Evolutionary conservation across 2,888 invertebrate species (phyloP).

Genomic region (Nemapogon koenigi): DNA sequence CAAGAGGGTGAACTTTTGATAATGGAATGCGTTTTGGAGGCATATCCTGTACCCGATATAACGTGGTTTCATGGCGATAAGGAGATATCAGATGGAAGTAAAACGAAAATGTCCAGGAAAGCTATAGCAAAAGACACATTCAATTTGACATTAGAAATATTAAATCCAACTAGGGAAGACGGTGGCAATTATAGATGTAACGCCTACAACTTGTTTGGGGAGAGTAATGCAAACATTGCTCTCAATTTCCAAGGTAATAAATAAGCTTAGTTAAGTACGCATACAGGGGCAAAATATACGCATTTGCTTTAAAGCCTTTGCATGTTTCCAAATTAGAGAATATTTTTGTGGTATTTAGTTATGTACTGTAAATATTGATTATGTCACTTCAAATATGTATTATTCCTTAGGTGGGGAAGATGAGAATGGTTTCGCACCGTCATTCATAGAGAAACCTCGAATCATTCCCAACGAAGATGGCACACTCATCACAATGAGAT

Average conservation of each 20-base stretch:
- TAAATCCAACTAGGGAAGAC: constrained; percentile 94
- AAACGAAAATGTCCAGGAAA: constrained; percentile 91
- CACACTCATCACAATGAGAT: constrained; percentile 96
- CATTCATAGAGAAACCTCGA: constrained; percentile 97
- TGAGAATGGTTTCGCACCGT: constrained; percentile 92
- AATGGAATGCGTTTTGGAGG: constrained; percentile 96
- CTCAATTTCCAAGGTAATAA: constrained; percentile 97
- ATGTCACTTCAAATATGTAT: too few species aligned
- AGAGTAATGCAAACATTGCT: constrained; percentile 99
- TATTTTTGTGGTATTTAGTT: too few species aligned
- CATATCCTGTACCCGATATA: constrained; percentile 93
- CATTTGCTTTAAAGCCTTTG: constrained; percentile 50
- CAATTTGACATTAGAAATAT: constrained; percentile 90
- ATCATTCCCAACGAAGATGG: constrained; percentile 99
- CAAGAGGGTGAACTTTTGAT: constrained; percentile 92
- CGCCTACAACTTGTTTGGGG: constrained; percentile 97
- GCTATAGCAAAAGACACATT: constrained; percentile 90
- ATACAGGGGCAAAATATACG: constrained; percentile 50
- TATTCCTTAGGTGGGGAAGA: constrained; percentile 92
- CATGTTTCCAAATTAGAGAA: constrained; percentile 24
- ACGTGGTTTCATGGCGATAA: constrained; percentile 94
- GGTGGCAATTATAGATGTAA: constrained; percentile 99
- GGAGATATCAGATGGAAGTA: constrained; percentile 80
- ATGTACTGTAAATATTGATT: too few species aligned
- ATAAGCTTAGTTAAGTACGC: constrained; percentile 34